Conservation (phyloP, 2,113 vertebrate genomes). For the Thymallus thymallus region DNA sequence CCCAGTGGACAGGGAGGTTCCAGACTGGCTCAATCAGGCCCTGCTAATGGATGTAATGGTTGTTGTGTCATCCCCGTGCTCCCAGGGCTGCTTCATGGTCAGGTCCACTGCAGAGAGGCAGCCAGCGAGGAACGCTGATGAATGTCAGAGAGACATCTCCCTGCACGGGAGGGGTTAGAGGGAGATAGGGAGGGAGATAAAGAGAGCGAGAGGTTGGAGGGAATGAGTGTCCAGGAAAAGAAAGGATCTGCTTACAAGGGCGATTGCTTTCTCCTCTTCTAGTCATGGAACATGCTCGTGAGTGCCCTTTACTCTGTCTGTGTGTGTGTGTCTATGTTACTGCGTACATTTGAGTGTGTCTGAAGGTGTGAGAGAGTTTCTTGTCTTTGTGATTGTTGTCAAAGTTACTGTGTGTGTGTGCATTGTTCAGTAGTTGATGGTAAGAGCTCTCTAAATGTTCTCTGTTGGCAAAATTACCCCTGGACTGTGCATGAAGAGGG, state of each 20-base stretch:
- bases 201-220: slow-evolving; percentile 16
- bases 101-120: not conserved
- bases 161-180: slow-evolving; percentile 2
- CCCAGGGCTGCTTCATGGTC: not conserved
- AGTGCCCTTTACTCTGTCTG: slow-evolving; percentile 48
- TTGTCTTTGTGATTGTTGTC: not conserved
- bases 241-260: slow-evolving; percentile 63
- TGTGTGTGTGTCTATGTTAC: not conserved
- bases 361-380: not conserved
- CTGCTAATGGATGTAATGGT: slow-evolving; percentile 30
- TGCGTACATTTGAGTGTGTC: not conserved
- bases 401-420: not conserved
- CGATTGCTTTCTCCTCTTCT: slow-evolving; percentile 59
- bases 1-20: slow-evolving; percentile 2
- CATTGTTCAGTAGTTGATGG: not conserved
- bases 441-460: not conserved
- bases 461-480: not conserved
- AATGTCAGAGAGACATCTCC: not conserved
- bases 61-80: slow-evolving; percentile 9
- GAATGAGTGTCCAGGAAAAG: slow-evolving; percentile 62
- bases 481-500: not conserved
- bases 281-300: slow-evolving; percentile 79
- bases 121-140: not conserved
- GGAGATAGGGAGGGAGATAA: not conserved
- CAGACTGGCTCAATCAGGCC: slow-evolving; percentile 2